These are phyloP conservation scores for Enteromius treurensis DNA, from an alignment of 2,797 vertebrate species.

Conservation along the genomic window DNA sequence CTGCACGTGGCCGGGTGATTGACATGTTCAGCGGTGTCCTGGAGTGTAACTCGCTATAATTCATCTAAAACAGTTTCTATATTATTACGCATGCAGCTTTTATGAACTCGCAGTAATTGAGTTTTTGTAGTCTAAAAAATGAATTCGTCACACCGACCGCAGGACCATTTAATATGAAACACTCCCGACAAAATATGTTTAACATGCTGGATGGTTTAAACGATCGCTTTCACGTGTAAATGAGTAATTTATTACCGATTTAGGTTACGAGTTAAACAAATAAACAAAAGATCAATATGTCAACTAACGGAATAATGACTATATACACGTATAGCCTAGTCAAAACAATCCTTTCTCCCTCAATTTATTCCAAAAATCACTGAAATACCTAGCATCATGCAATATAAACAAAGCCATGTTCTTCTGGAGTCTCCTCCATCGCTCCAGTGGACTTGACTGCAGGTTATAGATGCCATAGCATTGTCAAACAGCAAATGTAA, in stretches of 20 bases:
- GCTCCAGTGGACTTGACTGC: constrained; percentile 1
- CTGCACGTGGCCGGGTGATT: background rate
- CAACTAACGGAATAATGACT: background rate
- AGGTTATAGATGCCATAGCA: background rate
- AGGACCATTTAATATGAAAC: background rate
- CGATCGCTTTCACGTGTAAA: background rate
- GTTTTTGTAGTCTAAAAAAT: constrained; percentile 16
- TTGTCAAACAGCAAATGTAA: constrained; percentile 28
- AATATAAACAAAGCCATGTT: constrained; percentile 4
- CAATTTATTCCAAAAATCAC: background rate
- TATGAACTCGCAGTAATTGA: constrained; percentile 16
- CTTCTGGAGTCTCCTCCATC: constrained; percentile 7
- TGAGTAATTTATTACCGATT: background rate
- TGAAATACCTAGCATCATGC: background rate
- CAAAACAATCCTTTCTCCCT: constrained; percentile 2
- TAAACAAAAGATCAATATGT: background rate
- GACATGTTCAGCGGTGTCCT: background rate
- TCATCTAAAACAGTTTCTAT: background rate
- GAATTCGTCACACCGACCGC: background rate
- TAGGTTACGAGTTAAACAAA: background rate
- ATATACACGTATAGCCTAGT: background rate
- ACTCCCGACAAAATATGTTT: background rate
- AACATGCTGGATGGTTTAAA: background rate
- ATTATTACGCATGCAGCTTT: constrained; percentile 18
- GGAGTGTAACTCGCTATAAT: background rate